Evolutionary conservation across 2,797 vertebrate genomes (phyloP).

Genomic region (Siniperca scherzeri): DNA sequence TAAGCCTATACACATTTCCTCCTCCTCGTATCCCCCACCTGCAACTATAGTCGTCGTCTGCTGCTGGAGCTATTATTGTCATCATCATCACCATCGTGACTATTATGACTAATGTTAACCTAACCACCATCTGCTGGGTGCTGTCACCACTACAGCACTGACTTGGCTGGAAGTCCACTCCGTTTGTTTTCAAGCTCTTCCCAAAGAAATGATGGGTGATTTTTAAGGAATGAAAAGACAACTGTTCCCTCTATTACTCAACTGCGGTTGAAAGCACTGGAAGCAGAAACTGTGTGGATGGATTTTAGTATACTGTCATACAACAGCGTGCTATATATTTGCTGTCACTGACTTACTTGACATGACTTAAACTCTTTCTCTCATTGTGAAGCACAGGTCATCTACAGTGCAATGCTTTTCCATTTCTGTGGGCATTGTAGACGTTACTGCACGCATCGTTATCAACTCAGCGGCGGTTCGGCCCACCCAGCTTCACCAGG

Average conservation of each 20-base stretch:
- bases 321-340: conserved; percentile 24
- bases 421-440: neutral
- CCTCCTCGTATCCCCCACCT: conserved; percentile 62
- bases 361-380: conserved; percentile 4
- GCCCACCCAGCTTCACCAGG: conserved; percentile 18
- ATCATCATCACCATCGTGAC: conserved; percentile 65
- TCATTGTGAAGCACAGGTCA: neutral
- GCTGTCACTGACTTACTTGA: conserved; percentile 6
- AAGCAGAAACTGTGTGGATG: conserved; percentile 28
- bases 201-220: conserved; percentile 59
- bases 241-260: conserved; percentile 56
- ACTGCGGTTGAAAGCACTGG: conserved; percentile 40
- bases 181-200: conserved; percentile 59
- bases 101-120: conserved; percentile 75
- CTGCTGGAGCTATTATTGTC: conserved; percentile 74
- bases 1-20: conserved; percentile 53
- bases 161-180: conserved; percentile 44
- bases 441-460: conserved; percentile 17
- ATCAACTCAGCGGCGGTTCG: conserved; percentile 8
- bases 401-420: conserved; percentile 19
- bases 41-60: conserved; percentile 57
- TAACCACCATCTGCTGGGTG: conserved; percentile 76
- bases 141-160: conserved; percentile 58
- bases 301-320: conserved; percentile 27
- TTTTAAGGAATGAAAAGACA: conserved; percentile 55